These are phyloP conservation scores for Orestias chungarensis DNA, from an alignment of 2,797 vertebrate genomes.

Conservation along the genomic window DNA sequence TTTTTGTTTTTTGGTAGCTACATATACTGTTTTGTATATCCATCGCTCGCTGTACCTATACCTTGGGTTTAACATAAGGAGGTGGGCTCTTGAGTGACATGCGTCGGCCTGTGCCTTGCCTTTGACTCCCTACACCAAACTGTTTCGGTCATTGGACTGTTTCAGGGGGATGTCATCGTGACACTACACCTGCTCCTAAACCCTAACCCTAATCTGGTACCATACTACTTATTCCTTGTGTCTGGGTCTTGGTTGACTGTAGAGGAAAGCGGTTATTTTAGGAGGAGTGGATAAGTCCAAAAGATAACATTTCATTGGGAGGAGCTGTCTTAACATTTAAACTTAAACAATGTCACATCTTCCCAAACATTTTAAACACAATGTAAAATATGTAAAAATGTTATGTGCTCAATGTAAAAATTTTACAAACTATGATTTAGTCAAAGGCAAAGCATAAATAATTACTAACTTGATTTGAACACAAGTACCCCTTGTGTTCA, in stretches of 20 bases:
- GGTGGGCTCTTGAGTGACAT: no score
- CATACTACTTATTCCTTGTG: slow-evolving; percentile 21
- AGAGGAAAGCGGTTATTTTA: slow-evolving; percentile 71
- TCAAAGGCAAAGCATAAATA: neutral
- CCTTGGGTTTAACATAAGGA: no score
- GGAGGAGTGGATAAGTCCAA: slow-evolving; percentile 59
- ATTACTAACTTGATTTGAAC: no score
- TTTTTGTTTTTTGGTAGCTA: no score
- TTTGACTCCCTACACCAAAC: no score
- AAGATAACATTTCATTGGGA: slow-evolving; percentile 69
- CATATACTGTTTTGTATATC: no score
- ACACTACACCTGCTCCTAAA: no score
- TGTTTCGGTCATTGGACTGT: no score
- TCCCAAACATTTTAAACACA: slow-evolving; percentile 8
- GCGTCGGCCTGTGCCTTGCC: no score
- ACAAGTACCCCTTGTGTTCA: neutral
- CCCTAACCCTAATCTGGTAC: slow-evolving; percentile 40
- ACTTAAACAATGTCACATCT: slow-evolving; percentile 48
- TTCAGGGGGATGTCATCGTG: no score
- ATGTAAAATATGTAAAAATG: neutral
- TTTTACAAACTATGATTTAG: neutral
- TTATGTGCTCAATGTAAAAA: neutral
- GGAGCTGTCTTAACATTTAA: slow-evolving; percentile 21
- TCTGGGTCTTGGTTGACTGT: slow-evolving; percentile 23
- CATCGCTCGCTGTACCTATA: no score